Base-by-base conservation (phyloP, 2,888 invertebrate species). In the Synanthedon formicaeformis region DNA sequence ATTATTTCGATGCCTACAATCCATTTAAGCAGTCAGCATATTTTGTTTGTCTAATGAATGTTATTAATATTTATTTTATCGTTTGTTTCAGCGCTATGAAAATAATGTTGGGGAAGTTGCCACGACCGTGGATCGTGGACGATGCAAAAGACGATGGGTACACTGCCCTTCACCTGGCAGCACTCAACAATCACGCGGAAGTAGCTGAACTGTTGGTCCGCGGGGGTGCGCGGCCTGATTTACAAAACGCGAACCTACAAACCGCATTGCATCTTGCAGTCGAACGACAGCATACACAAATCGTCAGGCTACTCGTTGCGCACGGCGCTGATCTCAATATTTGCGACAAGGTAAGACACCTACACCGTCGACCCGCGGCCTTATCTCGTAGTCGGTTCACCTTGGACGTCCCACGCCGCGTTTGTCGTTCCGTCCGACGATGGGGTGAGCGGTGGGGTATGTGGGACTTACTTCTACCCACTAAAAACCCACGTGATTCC, bases 81-180 rank as follows among this genome's bases (percentile, higher is more conserved):
- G 45, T 45, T 45, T 8, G 58, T 89, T 91, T 56, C 88, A 96
- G 98, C 84, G 98, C 98, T 53, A 98, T 98, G 97, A 93, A 96
- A 73, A 96, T 97, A 71, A 90, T 98, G 69, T 88, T 98, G 66
- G 93, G 94, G 52, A 98, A 98, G 85, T 90, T 98, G 57, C 96
- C 96, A 41, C 91, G 98, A 23, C 94, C 96, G 2, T 99, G 98
- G 98, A 95, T 98, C 70, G 97, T 98, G 55, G 98, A 99, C 79
- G 98, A 99, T 85, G 98, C 97, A 69, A 99, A 99, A 76, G 98
- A 98, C 78, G 98, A 99, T 71, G 98, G 98, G 1, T 98, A 98
- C 85, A 97, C 98, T 0, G 98, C 98, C 0, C 89, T 98, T 18
- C 98, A 98, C 81, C 89, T 98, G 62, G 98, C 98, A 0, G 97